Evolutionary conservation across 2,888 invertebrate species (phyloP), one percentile per base, ranked within the genome.

Genomic region (Netelia virgata): DNA sequence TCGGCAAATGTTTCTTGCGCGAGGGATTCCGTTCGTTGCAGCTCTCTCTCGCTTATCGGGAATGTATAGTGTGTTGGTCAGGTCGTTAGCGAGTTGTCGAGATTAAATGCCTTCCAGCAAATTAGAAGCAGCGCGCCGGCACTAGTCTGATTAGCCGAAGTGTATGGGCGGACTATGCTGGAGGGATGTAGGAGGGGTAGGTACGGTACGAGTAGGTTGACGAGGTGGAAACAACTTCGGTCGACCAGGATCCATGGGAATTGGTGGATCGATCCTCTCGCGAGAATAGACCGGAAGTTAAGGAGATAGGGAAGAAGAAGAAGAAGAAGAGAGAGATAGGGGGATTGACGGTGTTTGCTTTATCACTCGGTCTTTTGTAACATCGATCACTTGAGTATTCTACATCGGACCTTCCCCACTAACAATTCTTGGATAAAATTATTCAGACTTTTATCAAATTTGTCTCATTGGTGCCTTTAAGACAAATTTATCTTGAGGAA

Each of bases 1-100:
- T 91, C 91, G 92, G 91, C 86, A 91, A 91, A 90, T 89, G 92
- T 90, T 92, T 92, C 92, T 92, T 91, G 91, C 88, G 82, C 86
- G 68, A 64, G 63, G 68, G 47, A 5, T 28, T 61, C 61, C 11
- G 9, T 77, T 61, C 50, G 43, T n/a, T 20, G 59, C 61, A 61
- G 73, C 47, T 70, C 69, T 70, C 72, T 50, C 53, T 90, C 91
- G 90, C 93, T 92, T 92, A 92, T 93, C 93, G 92, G 91, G 89
- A 91, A 92, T 91, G 92, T 91, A 92, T 90, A 92, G 90, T 90
- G 89, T 90, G 91, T 92, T 92, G 92, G 93, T 92, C 93, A 92
- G 92, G 93, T 93, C 93, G 93, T 93, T 93, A 93, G 93, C 92
- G 91, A 93, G 91, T 93, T 91, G 92, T 92, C 91, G 90, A 93